Base-by-base conservation (phyloP, 2,888 invertebrate genomes). In the Monochamus alternatus region DNA sequence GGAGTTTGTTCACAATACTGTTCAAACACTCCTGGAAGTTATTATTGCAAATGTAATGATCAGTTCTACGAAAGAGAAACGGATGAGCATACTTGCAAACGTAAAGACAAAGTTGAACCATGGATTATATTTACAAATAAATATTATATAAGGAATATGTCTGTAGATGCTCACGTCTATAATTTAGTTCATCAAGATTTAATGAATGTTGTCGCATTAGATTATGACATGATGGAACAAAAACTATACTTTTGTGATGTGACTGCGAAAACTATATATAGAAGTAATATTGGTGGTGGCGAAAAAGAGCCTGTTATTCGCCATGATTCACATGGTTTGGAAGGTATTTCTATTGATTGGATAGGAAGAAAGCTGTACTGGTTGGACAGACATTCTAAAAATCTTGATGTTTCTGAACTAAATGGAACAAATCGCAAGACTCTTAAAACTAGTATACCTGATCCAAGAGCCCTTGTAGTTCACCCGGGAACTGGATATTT, bases 271-370 rank as follows among this genome's bases (percentile, higher is more conserved):
- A 97, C 96, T 0, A 98, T 98, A 77, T 97, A 94, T 89, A 92
- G 96, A 83, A 95, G 93, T 0, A 92, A 92, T 80, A 92, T 91
- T 75, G 88, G 87, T 8, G 90, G 91, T 5, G 90, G 88, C 66
- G 93, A 93, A 0, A 94, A 94, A 81, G 96, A 97, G 89, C 93
- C 96, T 0, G 94, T 98, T 0, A 94, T 98, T 62, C 91, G 96
- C 62, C 98, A 98, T 86, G 97, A 98, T 86, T 97, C 97, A 0
- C 96, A 97, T 84, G 98, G 98, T 1, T 91, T 99, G n/a, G 99
- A 99, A 91, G 99, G 99, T 9, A 94, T 99, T 64, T 95, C 98
- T 0, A 92, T 99, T 8, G 99, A 99, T 89, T 99, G 99, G 99
- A 93, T 98, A 58, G 98, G 95, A 0, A 91, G 97, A 58, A 99